Conservation (phyloP, 1,140 invertebrate species). For the Cydia splendana region DNA sequence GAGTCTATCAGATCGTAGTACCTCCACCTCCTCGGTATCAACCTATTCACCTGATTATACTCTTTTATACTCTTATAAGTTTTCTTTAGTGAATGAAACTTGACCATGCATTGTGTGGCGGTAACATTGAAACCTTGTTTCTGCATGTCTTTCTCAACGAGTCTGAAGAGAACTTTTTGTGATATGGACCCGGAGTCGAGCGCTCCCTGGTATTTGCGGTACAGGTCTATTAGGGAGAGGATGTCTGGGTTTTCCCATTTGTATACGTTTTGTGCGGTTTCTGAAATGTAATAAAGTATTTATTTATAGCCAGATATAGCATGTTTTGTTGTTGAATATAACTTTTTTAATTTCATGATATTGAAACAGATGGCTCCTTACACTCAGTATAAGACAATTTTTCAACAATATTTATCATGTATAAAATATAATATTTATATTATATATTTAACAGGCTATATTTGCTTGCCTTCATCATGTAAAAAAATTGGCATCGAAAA, state of each 20-base stretch:
- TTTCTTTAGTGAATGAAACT: constrained; percentile 14
- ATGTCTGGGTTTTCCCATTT: constrained; percentile 18
- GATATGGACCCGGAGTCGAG: constrained; percentile 11
- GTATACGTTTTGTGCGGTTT: not conserved
- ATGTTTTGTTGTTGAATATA: not conserved
- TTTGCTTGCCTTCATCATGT: too few species aligned
- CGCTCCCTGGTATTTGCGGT: constrained; percentile 17
- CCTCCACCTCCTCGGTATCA: constrained; percentile 14
- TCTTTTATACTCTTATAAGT: constrained; percentile 17
- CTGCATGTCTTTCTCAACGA: constrained; percentile 7
- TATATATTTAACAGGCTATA: too few species aligned
- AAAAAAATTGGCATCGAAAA: too few species aligned
- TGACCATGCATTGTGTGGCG: constrained; percentile 10
- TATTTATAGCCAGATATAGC: not conserved
- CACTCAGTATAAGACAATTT: too few species aligned
- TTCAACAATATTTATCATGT: too few species aligned
- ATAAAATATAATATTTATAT: too few species aligned
- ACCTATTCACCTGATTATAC: constrained; percentile 10
- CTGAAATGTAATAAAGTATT: not conserved
- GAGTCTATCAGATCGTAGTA: constrained; percentile 6
- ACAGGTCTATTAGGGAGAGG: constrained; percentile 8
- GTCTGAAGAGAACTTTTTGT: constrained; percentile 6
- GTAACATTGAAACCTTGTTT: constrained; percentile 14
- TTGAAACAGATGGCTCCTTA: too few species aligned
- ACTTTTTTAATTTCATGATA: too few species aligned